phyloP scores from a whole-genome alignment of 1,140 invertebrate genomes.

The Pemphigus obesinymphae region DNA sequence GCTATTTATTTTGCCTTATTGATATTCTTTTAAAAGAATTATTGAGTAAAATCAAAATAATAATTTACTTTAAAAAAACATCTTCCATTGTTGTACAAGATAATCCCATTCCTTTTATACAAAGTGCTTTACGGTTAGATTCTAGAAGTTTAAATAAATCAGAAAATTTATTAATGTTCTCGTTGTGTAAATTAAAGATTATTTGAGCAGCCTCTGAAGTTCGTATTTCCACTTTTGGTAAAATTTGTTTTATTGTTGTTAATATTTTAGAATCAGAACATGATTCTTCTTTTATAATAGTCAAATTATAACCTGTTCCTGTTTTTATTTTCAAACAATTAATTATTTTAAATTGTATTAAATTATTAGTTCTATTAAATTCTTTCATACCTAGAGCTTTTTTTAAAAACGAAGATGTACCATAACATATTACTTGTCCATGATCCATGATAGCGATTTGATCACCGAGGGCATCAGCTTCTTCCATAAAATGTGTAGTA shows the following conservation, averaged over 20 bases:
- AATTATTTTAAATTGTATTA: neutral
- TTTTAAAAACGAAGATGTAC: conserved; percentile 81
- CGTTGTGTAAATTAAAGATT: conserved; percentile 50
- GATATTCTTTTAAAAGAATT: neutral
- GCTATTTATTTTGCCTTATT: too few species aligned
- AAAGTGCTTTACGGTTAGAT: conserved; percentile 51
- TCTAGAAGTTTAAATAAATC: conserved; percentile 56
- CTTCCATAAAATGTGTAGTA: conserved; percentile 98
- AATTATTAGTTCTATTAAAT: neutral
- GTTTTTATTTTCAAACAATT: neutral
- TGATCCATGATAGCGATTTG: conserved; percentile 86
- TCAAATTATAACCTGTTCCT: conserved; percentile 38
- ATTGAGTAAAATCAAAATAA: too few species aligned
- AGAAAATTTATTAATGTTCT: conserved; percentile 50
- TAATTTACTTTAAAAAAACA: conserved; percentile 63
- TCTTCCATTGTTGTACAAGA: conserved; percentile 65
- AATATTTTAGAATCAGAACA: neutral
- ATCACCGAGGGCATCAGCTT: conserved; percentile 93
- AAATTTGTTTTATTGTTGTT: conserved; percentile 50
- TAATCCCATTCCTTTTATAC: conserved; percentile 57
- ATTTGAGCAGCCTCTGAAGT: conserved; percentile 53
- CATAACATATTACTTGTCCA: conserved; percentile 74
- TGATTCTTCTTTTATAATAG: conserved; percentile 16
- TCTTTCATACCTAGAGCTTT: conserved; percentile 66
- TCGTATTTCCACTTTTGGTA: conserved; percentile 53